phyloP scores from a whole-genome alignment of 2,113 vertebrate species.

The Daphoenositta chrysoptera region DNA sequence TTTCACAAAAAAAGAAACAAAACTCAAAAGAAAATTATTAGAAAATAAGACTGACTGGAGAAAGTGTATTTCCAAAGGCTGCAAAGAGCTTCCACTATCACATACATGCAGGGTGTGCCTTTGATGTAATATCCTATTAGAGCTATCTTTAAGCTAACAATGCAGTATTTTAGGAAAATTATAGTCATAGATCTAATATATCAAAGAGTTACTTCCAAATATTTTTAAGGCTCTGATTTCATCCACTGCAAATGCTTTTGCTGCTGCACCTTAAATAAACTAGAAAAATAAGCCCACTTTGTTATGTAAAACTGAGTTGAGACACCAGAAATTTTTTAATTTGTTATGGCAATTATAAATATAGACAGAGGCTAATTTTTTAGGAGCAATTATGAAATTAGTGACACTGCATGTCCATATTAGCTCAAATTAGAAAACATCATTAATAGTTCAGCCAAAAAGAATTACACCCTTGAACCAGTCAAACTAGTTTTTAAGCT shows the following conservation, averaged over 20 bases:
- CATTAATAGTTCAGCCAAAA: not conserved
- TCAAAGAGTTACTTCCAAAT: not conserved
- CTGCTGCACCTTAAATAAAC: not conserved
- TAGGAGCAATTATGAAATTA: conserved; percentile 1
- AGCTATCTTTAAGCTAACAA: not conserved
- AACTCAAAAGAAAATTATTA: not conserved
- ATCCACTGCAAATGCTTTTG: not conserved
- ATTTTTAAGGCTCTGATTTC: conserved; percentile 8
- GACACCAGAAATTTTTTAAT: not conserved
- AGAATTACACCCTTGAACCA: not conserved
- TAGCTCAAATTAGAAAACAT: not conserved
- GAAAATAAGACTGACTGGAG: not conserved
- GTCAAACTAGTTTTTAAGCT: not conserved
- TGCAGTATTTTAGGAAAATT: not conserved
- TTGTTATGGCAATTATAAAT: conserved; percentile 27
- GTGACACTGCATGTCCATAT: not conserved
- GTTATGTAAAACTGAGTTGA: not conserved
- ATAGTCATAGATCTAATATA: not conserved
- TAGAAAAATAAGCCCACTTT: not conserved
- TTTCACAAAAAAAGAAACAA: not conserved
- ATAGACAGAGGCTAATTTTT: not conserved
- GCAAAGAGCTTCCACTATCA: not conserved
- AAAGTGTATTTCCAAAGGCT: not conserved
- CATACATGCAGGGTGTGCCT: not conserved
- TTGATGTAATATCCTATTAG: not conserved